Evolutionary conservation across 2,113 vertebrate genomes (phyloP).

Genomic region (Epinephelus moara): DNA sequence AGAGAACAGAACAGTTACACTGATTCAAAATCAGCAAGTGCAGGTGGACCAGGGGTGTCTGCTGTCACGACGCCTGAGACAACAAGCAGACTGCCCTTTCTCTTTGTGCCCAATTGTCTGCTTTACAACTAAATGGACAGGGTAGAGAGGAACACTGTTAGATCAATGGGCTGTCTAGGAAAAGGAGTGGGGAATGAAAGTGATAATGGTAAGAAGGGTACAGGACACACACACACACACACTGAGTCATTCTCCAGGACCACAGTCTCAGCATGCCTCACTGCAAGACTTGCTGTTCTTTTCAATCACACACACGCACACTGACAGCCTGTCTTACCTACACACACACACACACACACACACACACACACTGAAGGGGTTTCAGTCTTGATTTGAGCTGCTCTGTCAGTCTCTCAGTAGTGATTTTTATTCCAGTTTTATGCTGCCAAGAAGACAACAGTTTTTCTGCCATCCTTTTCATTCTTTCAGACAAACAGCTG

Average conservation of each 20-base stretch:
- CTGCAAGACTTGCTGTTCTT: slow-evolving; percentile 53
- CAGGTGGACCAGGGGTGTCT: background rate
- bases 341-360: slow-evolving; percentile 20
- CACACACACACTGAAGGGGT: background rate
- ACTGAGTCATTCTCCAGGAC: slow-evolving; percentile 17
- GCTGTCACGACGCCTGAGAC: slow-evolving; percentile 22
- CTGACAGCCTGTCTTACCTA: slow-evolving; percentile 53
- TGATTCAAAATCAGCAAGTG: slow-evolving; percentile 19
- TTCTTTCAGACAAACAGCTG: slow-evolving; percentile 69
- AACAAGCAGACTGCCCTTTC: slow-evolving; percentile 27
- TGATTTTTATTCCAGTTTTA: slow-evolving; percentile 63
- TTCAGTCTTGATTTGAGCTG: slow-evolving; percentile 60
- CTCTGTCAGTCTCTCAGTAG: slow-evolving; percentile 61
- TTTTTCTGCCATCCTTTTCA: slow-evolving; percentile 49
- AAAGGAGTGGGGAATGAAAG: slow-evolving; percentile 50
- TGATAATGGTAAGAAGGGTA: slow-evolving; percentile 49
- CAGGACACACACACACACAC: slow-evolving; percentile 16
- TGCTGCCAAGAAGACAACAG: slow-evolving; percentile 48
- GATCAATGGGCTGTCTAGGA: slow-evolving; percentile 56
- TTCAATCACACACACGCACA: slow-evolving; percentile 50
- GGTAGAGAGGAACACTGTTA: slow-evolving; percentile 26
- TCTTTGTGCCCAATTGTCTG: slow-evolving; percentile 43
- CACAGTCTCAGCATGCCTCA: slow-evolving; percentile 41
- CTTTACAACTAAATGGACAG: slow-evolving; percentile 54
- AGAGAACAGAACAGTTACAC: background rate